Conservation (phyloP, 2,113 vertebrate genomes). For the Mustela nigripes region DNA sequence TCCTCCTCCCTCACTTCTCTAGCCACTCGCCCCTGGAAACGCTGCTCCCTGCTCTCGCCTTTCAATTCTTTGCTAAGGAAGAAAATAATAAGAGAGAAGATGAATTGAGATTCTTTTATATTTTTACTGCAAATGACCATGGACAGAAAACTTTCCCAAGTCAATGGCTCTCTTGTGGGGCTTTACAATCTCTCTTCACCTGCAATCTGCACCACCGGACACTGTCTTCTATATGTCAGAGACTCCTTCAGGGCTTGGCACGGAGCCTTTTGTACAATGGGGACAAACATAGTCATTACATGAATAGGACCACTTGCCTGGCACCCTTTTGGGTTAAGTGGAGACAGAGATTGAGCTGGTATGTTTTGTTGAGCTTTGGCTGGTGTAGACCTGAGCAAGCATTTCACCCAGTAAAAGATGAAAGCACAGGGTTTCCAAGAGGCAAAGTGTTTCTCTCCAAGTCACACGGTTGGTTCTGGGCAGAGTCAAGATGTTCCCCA, state of each 20-base stretch:
- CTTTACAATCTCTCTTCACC: background rate
- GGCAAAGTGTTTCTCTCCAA: background rate
- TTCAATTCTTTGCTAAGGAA: slow-evolving; percentile 81
- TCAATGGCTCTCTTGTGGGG: slow-evolving; percentile 21
- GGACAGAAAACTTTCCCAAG: slow-evolving; percentile 56
- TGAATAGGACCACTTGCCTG: background rate
- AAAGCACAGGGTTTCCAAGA: background rate
- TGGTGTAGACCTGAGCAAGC: background rate
- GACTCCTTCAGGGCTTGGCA: background rate
- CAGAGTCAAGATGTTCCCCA: rapidly evolving
- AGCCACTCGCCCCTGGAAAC: slow-evolving; percentile 79
- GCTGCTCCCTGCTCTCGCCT: slow-evolving; percentile 78
- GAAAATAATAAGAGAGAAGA: slow-evolving; percentile 78
- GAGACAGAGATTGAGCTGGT: slow-evolving; percentile 4
- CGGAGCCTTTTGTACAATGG: background rate
- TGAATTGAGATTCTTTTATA: slow-evolving; percentile 71
- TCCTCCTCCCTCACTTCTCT: slow-evolving; percentile 79
- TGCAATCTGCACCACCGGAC: slow-evolving; percentile 44
- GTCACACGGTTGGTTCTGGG: background rate
- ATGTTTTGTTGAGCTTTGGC: background rate
- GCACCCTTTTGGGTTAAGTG: background rate
- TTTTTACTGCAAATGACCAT: slow-evolving; percentile 69
- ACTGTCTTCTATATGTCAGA: slow-evolving; percentile 31
- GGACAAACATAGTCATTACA: slow-evolving; percentile 24
- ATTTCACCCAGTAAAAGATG: background rate